These are phyloP conservation scores for Eilema caniola DNA, from an alignment of 2,888 invertebrate species.

Conservation along the genomic window DNA sequence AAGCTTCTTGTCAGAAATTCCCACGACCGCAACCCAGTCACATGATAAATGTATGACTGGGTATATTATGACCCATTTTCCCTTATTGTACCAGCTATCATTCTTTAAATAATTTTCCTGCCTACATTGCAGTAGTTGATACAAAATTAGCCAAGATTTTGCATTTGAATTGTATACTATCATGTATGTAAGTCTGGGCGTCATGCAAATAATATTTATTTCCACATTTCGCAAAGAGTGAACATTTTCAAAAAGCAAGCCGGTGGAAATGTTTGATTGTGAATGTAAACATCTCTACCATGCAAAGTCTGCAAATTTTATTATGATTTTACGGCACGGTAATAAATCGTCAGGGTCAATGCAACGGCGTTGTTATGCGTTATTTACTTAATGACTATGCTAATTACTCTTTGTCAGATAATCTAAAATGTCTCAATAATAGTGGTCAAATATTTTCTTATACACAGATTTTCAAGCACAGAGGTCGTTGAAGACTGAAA, in stretches of 20 bases:
- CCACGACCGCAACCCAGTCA: neutral
- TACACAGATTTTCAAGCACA: neutral
- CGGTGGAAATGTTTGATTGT: too few relatives aligned
- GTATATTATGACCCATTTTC: neutral
- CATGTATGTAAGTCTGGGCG: too few relatives aligned
- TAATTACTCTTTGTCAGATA: slow-evolving; percentile 8
- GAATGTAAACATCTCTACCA: too few relatives aligned
- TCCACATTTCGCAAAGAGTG: too few relatives aligned
- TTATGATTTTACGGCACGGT: neutral
- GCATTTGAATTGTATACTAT: neutral
- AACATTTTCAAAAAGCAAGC: too few relatives aligned
- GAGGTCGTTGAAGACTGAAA: slow-evolving; percentile 33
- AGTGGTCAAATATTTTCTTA: neutral
- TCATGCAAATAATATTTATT: too few relatives aligned
- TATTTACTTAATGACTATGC: slow-evolving; percentile 9
- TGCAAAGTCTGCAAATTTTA: neutral
- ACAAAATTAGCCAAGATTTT: neutral
- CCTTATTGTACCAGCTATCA: neutral
- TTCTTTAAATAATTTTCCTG: slow-evolving; percentile 4
- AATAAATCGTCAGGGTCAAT: slow-evolving; percentile 1
- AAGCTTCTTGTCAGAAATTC: neutral
- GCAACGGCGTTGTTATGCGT: neutral
- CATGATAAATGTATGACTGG: neutral
- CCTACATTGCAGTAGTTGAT: neutral
- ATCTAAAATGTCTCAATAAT: neutral